Conservation (phyloP, 2,113 vertebrate genomes). For the Chamaea fasciata region DNA sequence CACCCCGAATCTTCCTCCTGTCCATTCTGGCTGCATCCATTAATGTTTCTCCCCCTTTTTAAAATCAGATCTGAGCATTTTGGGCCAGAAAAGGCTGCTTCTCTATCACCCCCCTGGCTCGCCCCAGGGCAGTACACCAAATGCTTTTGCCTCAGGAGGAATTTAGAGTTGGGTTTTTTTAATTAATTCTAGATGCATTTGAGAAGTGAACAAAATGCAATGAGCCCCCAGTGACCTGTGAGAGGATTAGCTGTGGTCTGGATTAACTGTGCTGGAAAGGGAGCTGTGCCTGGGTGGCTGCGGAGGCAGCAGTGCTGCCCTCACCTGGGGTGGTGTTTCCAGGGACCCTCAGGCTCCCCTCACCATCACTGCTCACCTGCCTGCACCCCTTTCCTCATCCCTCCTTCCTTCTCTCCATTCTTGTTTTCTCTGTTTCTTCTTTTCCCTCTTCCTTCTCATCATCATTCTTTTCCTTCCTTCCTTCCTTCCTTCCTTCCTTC, state of each 20-base stretch:
- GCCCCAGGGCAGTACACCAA: rapidly evolving
- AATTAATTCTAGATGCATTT: slow-evolving; percentile 40
- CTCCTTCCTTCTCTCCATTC: neutral
- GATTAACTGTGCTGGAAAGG: slow-evolving; percentile 46
- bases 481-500: neutral
- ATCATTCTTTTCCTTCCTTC: rapidly evolving
- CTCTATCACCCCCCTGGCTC: neutral
- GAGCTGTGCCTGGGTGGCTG: neutral
- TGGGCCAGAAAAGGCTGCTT: neutral
- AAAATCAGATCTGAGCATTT: neutral
- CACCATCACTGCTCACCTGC: neutral
- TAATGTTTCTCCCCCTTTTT: neutral
- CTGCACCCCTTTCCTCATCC: neutral
- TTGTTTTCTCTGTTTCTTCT: too few relatives aligned
- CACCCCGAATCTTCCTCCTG: rapidly evolving
- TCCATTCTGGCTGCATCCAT: neutral
- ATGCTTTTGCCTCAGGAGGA: neutral
- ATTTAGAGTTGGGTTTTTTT: neutral
- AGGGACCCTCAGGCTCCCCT: neutral
- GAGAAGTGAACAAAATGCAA: slow-evolving; percentile 29
- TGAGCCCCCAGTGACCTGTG: slow-evolving; percentile 41
- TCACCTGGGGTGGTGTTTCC: neutral
- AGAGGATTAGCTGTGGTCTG: slow-evolving; percentile 53
- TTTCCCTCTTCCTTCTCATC: rapidly evolving
- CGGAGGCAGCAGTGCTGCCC: rapidly evolving